Evolutionary conservation across 1,140 invertebrate genomes (phyloP).

Genomic region (Cyclargus thomasi): DNA sequence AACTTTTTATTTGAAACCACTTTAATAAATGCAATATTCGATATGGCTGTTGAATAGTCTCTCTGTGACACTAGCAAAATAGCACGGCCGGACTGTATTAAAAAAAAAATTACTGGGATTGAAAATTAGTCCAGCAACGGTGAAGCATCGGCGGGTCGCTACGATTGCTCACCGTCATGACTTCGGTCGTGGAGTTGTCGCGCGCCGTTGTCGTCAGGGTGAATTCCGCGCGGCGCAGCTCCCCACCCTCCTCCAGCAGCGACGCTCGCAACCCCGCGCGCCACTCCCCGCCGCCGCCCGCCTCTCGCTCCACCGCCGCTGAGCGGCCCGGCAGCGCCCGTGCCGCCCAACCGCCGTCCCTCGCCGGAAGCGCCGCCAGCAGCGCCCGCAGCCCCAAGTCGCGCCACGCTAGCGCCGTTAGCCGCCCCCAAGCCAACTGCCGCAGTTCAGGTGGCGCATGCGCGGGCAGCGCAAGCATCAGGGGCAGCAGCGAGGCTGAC

Average conservation of each 20-base stretch:
- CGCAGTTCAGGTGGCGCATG: constrained; percentile 3
- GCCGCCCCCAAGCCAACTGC: neutral
- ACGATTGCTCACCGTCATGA: neutral
- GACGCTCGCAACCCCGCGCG: neutral
- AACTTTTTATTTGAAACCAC: too few species aligned
- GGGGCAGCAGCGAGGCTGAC: neutral
- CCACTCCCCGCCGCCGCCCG: neutral
- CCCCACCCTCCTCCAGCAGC: neutral
- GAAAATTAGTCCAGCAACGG: too few species aligned
- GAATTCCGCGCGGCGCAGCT: neutral
- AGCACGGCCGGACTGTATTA: too few species aligned
- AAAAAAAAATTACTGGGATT: too few species aligned
- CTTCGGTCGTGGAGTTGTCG: neutral
- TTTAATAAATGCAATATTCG: too few species aligned
- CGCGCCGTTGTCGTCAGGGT: neutral
- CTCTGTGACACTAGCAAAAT: too few species aligned
- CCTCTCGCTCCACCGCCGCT: neutral
- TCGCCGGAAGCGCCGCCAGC: neutral
- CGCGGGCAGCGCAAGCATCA: neutral
- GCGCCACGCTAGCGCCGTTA: neutral
- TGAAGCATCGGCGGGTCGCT: too few species aligned
- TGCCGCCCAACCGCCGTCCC: neutral
- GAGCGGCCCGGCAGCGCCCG: neutral
- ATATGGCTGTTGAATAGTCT: too few species aligned
- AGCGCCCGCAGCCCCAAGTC: neutral